Conservation (phyloP, 2,888 invertebrate species). For the Chouioia cunea region DNA sequence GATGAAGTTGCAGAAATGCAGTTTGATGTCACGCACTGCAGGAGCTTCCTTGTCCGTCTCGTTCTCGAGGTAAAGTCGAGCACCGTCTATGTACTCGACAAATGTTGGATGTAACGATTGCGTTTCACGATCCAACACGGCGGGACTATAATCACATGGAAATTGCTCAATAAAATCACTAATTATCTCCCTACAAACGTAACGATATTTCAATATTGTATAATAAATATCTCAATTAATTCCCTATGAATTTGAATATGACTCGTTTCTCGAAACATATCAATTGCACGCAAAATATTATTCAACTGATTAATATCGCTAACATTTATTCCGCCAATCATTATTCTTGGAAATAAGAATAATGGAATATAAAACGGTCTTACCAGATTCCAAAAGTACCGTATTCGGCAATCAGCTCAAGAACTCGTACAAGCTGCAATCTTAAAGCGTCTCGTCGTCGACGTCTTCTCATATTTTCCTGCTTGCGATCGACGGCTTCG, state of each 20-base stretch:
- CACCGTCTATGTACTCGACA: constrained; percentile 96
- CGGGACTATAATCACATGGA: constrained; percentile 74
- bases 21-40: constrained; percentile 88
- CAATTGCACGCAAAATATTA: too few species aligned
- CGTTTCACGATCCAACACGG: constrained; percentile 85
- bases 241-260: too few species aligned
- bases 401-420: constrained; percentile 92
- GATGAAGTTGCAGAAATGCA: constrained; percentile 95
- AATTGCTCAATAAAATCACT: too few species aligned
- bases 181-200: too few species aligned
- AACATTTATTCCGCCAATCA: neutral
- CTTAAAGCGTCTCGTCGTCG: constrained; percentile 92
- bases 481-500: constrained; percentile 96
- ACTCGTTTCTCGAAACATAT: too few species aligned
- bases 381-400: constrained; percentile 83
- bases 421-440: constrained; percentile 89
- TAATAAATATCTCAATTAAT: too few species aligned
- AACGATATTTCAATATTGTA: too few species aligned
- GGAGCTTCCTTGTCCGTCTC: constrained; percentile 95
- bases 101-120: constrained; percentile 88
- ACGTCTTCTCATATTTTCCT: constrained; percentile 94
- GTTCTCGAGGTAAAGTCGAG: constrained; percentile 88
- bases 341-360: neutral
- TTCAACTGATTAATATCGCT: neutral
- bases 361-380: too few species aligned